Base-by-base conservation (phyloP, 2,888 invertebrate genomes). In the Endotricha flammealis region DNA sequence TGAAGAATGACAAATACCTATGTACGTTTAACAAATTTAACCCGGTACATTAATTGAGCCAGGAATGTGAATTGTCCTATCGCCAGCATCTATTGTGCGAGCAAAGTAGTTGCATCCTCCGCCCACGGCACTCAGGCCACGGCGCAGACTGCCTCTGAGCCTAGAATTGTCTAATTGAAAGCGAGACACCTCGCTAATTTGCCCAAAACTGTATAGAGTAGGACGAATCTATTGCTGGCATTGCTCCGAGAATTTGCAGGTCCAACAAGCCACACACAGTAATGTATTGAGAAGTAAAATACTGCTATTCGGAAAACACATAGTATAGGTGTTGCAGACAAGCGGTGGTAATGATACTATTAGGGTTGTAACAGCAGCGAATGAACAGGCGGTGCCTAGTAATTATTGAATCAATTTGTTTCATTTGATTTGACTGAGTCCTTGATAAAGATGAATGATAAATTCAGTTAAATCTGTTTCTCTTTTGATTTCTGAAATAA, bases 91-190 rank as follows among this genome's bases (percentile, higher is more conserved):
- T 16, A 16, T 16, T 16, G 6, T 3, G 6, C 2, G 20, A 20
- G n/a, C 20, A 8, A 7, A 7, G 8, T 2, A 20, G 20, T n/a
- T 20, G 20, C 3, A 16, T 16, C 16, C 20, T 20, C 20, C 20
- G 20, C 20, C 7, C 16, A 16, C 7, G 8, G 6, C 20, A 6
- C 20, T 2, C 22, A 12, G 11, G 17, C 13, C 23, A 32, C 6
- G 6, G n/a, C 30, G 6, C 2, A 8, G 10, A 5, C 30, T 7
- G 8, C 10, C 39, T 12, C 32, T 39, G 31, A 38, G 33, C 27
- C 27, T 37, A 37, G 37, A 39, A 42, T 37, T 30, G 36, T 40
- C 30, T 44, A 44, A 44, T 44, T 38, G 40, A 38, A 36, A 35
- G 29, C 27, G 20, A 41, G 35, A 40, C 33, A 41, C 32, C 38